phyloP scores from a whole-genome alignment of 2,888 invertebrate genomes.

The Byasa hedistus region DNA sequence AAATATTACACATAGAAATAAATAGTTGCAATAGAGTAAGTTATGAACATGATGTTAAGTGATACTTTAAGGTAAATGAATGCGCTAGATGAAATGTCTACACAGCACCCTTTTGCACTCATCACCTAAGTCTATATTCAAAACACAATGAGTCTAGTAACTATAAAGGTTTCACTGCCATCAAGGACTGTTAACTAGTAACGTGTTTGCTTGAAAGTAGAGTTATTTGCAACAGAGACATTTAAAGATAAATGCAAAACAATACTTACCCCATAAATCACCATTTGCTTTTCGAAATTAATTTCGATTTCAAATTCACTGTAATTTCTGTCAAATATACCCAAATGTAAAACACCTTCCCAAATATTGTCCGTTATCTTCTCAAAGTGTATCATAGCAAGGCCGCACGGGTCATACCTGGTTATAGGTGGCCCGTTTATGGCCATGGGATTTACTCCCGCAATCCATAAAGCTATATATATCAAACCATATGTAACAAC shows the following conservation, averaged over 20 bases:
- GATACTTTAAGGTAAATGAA: too few relatives aligned
- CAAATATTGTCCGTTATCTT: constrained; percentile 51
- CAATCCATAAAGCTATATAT: constrained; percentile 33
- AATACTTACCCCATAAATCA: constrained; percentile 54
- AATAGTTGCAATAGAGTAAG: too few relatives aligned
- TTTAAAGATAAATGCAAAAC: background rate
- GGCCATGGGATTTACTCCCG: constrained; percentile 51
- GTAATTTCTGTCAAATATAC: constrained; percentile 48
- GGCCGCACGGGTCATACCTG: constrained; percentile 65
- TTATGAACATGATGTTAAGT: too few relatives aligned
- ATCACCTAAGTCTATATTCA: too few relatives aligned
- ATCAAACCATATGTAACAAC: background rate
- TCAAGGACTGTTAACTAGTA: too few relatives aligned
- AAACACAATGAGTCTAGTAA: too few relatives aligned
- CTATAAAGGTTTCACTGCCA: too few relatives aligned
- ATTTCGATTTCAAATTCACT: constrained; percentile 49
- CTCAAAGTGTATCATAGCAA: constrained; percentile 64
- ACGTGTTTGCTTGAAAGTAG: too few relatives aligned
- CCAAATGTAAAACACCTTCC: constrained; percentile 57
- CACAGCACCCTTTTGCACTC: too few relatives aligned
- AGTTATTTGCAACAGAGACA: too few relatives aligned
- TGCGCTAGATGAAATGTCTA: too few relatives aligned
- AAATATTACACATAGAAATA: constrained; percentile 33
- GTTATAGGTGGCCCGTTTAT: constrained; percentile 57
- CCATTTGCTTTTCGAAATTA: constrained; percentile 51